Evolutionary conservation across 2,888 invertebrate genomes (phyloP), one percentile per base, ranked within the genome.

Genomic region (Pinctada fucata): DNA sequence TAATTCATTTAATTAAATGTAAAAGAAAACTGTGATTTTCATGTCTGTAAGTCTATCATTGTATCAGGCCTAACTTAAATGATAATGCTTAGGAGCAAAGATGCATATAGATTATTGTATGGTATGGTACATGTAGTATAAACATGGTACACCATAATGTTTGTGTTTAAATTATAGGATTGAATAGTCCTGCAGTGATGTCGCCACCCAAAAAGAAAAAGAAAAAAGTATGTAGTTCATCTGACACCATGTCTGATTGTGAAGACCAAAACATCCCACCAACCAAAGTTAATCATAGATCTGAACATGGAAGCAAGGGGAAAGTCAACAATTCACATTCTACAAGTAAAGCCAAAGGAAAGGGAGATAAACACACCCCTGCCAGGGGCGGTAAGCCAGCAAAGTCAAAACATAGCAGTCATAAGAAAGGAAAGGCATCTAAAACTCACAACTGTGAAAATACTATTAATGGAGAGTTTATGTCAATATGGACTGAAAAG

Each of bases 401-500:
- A 13, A 80, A 80, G 71, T 70, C 73, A 31, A 75, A 77, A 70
- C 74, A 72, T 63, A 68, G 65, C 52, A 79, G 51, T 45, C 51
- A 71, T 67, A 74, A 58, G 75, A 65, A 77, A 78, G 51, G 82
- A 76, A 70, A 85, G 79, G 70, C 76, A 52, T 51, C 81, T 77
- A 73, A 79, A 67, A 75, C 75, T 64, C 74, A 81, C 47, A 73
- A 76, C 45, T 71, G 73, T 50, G 86, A 81, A 16, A 75, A 69
- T n/a, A 77, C 64, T n/a, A 67, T 72, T 49, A 82, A 81, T 31
- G 74, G 78, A 45, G 72, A 75, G 1, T 72, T 79, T 4, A 63
- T 82, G 75, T 82, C 83, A 8, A 81, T 84, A 52, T 86, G 85
- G 86, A 84, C 85, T 48, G 89, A 90, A 68, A 89, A 88, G 79